A percentile compares a stretch with the other conserved stretches of the same genome.
phyloP scores from a whole-genome alignment of 2,888 invertebrate genomes.

The Dyspetes luteomarginatus region DNA sequence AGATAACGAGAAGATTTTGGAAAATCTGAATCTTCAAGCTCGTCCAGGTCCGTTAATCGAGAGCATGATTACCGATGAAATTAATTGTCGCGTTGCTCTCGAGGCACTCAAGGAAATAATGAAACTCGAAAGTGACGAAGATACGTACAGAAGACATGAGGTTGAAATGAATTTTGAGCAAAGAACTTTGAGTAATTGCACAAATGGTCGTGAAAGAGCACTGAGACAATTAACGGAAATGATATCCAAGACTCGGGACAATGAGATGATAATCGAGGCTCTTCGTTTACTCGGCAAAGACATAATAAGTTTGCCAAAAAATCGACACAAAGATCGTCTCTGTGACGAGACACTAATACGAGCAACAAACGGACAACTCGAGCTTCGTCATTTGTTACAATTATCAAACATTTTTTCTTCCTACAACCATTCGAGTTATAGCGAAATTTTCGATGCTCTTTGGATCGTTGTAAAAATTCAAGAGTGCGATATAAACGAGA shows the following conservation, averaged over 20 bases:
- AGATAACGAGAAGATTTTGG: conserved; percentile 76
- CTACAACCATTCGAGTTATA: conserved; percentile 84
- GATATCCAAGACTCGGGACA: conserved; percentile 82
- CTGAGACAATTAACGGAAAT: conserved; percentile 84
- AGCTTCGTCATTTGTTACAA: conserved; percentile 86
- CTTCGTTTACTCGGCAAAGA: conserved; percentile 81
- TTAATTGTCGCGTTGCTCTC: conserved; percentile 83
- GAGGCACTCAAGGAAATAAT: conserved; percentile 83
- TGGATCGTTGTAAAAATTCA: conserved; percentile 86
- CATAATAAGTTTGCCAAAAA: conserved; percentile 74
- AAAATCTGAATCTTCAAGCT: conserved; percentile 76
- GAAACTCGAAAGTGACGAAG: conserved; percentile 81
- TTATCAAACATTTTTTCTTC: conserved; percentile 85
- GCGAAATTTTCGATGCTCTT: conserved; percentile 86
- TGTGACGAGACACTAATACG: conserved; percentile 87
- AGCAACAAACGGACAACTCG: conserved; percentile 86
- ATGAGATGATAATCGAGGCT: conserved; percentile 81
- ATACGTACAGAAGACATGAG: not conserved
- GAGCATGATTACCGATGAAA: conserved; percentile 83
- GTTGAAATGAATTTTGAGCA: conserved; percentile 1
- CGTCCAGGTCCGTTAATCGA: conserved; percentile 82
- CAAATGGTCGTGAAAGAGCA: conserved; percentile 76
- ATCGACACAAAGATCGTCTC: conserved; percentile 84
- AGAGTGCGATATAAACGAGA: conserved; percentile 85
- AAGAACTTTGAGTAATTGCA: not conserved